phyloP scores from a whole-genome alignment of 2,888 invertebrate species.

The Phragmatobia fuliginosa region DNA sequence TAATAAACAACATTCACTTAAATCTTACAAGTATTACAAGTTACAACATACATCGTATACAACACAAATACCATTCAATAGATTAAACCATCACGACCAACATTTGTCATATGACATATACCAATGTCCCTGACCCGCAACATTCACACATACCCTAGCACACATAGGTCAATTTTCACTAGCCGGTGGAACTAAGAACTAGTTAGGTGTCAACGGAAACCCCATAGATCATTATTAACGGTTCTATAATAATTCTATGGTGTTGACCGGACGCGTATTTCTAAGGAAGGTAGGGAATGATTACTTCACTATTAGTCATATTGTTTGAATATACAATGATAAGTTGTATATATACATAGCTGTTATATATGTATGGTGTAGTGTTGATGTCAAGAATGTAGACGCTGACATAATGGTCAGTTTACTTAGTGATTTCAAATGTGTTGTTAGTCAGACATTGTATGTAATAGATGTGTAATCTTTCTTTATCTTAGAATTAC shows the following conservation, averaged over 20 bases:
- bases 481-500: neutral
- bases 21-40: neutral
- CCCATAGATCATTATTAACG: conserved; percentile 53
- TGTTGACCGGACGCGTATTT: conserved; percentile 39
- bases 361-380: conserved; percentile 3
- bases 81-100: conserved; percentile 18
- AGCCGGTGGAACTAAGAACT: conserved; percentile 14
- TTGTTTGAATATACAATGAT: conserved; percentile 18
- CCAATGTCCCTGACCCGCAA: conserved; percentile 16
- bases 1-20: neutral
- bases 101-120: conserved; percentile 15
- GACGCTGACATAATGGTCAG: conserved; percentile 12
- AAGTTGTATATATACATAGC: conserved; percentile 4
- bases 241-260: conserved; percentile 44
- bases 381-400: conserved; percentile 6
- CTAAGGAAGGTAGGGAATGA: conserved; percentile 29
- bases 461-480: neutral
- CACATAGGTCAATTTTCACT: conserved; percentile 34
- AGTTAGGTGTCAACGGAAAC: conserved; percentile 38
- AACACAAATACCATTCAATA: conserved; percentile 9
- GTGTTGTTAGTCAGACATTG: conserved; percentile 3
- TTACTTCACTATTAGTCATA: conserved; percentile 28
- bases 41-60: neutral
- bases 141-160: conserved; percentile 31
- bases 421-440: conserved; percentile 7